phyloP scores from a whole-genome alignment of 2,113 vertebrate species.

The Suricata suricatta region DNA sequence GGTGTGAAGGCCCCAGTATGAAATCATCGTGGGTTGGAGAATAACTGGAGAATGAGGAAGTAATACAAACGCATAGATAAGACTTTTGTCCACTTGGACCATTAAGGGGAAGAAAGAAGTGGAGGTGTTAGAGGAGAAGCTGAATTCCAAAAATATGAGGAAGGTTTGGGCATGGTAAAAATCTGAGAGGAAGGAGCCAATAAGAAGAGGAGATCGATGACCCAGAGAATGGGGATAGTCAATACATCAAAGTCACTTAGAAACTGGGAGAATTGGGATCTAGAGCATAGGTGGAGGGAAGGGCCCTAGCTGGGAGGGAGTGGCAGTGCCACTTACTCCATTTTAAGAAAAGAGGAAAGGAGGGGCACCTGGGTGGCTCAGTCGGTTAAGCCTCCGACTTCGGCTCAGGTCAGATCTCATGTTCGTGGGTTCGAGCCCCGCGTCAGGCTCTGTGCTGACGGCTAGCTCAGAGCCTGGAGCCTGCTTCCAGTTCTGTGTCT shows the following conservation, averaged over 20 bases:
- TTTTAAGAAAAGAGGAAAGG: neutral
- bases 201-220: neutral
- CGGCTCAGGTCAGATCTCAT: too few species aligned
- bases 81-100: neutral
- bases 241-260: neutral
- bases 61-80: neutral
- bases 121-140: neutral
- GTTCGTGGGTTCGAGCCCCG: too few species aligned
- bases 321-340: neutral
- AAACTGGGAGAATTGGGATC: neutral
- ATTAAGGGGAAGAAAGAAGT: neutral
- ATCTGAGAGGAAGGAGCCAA: neutral
- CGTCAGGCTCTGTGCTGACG: too few species aligned
- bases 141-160: neutral
- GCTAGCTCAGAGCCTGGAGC: too few species aligned
- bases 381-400: too few species aligned
- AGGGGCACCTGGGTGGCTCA: too few species aligned
- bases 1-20: neutral
- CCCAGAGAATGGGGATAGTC: neutral
- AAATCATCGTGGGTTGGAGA: neutral
- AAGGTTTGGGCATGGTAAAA: neutral
- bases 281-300: neutral
- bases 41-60: neutral
- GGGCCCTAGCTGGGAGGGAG: neutral
- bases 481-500: too few species aligned